These are phyloP conservation scores for Parnassius apollo DNA, from an alignment of 2,888 invertebrate genomes.

Conservation along the genomic window DNA sequence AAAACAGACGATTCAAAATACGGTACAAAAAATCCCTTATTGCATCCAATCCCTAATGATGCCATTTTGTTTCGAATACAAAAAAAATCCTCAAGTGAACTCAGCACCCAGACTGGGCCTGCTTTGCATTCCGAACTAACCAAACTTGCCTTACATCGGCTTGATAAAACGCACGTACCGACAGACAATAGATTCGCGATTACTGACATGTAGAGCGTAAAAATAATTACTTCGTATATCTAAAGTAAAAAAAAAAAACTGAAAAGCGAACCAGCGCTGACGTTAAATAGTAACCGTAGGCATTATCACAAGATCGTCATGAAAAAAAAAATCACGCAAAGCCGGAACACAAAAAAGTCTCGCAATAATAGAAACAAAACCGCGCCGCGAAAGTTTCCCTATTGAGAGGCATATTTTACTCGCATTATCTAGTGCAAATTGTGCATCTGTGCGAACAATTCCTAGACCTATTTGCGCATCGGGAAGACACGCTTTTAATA, in stretches of 20 bases:
- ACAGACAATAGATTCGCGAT: conserved; percentile 29
- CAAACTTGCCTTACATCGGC: conserved; percentile 27
- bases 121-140: conserved; percentile 24
- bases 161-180: conserved; percentile 28
- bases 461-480: conserved; percentile 43
- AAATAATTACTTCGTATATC: conserved; percentile 29
- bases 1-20: neutral
- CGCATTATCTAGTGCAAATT: conserved; percentile 52
- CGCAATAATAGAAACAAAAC: conserved; percentile 58
- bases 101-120: conserved; percentile 10
- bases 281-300: conserved; percentile 29
- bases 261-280: conserved; percentile 29
- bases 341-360: conserved; percentile 48
- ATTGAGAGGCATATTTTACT: conserved; percentile 45
- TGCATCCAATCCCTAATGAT: conserved; percentile 8
- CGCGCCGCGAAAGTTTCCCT: conserved; percentile 51
- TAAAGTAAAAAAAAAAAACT: conserved; percentile 28
- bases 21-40: conserved; percentile 6
- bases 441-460: conserved; percentile 41
- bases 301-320: conserved; percentile 47
- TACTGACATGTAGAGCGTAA: conserved; percentile 29
- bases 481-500: conserved; percentile 76
- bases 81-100: conserved; percentile 26
- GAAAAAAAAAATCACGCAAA: conserved; percentile 40
- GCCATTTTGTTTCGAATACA: conserved; percentile 20